Percentiles rank a stretch among this genome's conserved stretches.
phyloP scores from a whole-genome alignment of 2,113 vertebrate genomes.

The Maccullochella peelii region DNA sequence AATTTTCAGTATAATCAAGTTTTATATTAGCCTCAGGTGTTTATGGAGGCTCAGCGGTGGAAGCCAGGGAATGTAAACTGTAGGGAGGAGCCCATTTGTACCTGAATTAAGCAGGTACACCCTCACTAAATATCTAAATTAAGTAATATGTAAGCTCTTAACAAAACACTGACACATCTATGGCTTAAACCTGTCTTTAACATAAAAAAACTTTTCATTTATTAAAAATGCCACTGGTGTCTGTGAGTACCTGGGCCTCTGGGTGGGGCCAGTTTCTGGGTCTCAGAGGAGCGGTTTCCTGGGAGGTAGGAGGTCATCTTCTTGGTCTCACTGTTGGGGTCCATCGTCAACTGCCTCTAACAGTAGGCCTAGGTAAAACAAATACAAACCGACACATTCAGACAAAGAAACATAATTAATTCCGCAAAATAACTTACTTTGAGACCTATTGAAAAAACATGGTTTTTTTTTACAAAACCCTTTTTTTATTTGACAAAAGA shows the following conservation, averaged over 20 bases:
- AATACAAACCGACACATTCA: constrained; percentile 1
- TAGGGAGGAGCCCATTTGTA: not conserved
- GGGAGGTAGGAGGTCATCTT: constrained; percentile 59
- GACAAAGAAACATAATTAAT: not conserved
- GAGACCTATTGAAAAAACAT: not conserved
- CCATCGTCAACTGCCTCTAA: constrained; percentile 65
- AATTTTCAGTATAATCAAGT: not conserved
- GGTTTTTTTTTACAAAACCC: not conserved
- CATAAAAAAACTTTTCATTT: not conserved
- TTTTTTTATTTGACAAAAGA: not conserved
- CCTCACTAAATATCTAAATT: not conserved
- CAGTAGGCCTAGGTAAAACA: constrained; percentile 6
- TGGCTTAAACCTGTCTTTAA: not conserved
- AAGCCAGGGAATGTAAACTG: not conserved
- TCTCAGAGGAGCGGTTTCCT: constrained; percentile 25
- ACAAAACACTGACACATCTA: not conserved
- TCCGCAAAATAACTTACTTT: not conserved
- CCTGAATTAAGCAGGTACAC: too few relatives aligned
- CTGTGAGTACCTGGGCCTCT: constrained; percentile 56
- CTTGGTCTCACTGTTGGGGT: constrained; percentile 52
- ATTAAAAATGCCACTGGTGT: not conserved
- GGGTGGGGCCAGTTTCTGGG: constrained; percentile 29
- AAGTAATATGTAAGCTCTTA: not conserved
- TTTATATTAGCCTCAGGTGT: not conserved
- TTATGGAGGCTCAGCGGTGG: not conserved